Percentiles rank a stretch among this genome's conserved stretches.
Evolutionary conservation across 2,113 vertebrate genomes (phyloP).

Genomic region (Tylochromis polylepis): DNA sequence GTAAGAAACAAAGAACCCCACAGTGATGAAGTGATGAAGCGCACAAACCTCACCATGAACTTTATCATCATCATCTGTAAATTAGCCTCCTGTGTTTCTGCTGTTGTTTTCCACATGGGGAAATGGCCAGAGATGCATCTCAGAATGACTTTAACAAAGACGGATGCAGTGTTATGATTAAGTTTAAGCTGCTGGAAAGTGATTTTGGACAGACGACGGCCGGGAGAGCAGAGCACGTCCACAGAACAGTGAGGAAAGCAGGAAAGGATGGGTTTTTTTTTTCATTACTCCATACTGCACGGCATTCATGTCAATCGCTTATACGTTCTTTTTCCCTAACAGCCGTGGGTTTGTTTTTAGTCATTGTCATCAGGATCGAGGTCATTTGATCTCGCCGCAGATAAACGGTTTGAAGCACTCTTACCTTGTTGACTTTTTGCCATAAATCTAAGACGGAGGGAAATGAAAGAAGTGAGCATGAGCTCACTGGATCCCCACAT

Average conservation of each 20-base stretch:
- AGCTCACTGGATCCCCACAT: neutral
- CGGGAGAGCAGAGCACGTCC: neutral
- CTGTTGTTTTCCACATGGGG: neutral
- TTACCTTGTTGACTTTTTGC: neutral
- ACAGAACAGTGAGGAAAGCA: neutral
- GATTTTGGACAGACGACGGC: neutral
- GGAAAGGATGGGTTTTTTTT: neutral
- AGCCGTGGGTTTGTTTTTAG: neutral
- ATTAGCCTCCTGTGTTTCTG: neutral
- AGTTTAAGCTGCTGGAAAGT: neutral
- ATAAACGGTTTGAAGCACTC: neutral
- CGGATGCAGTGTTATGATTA: rapidly evolving
- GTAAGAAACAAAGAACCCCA: neutral
- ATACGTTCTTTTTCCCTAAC: neutral
- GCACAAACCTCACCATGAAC: neutral
- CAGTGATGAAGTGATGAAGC: neutral
- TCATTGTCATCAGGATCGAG: rapidly evolving
- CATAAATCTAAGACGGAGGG: neutral
- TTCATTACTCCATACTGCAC: neutral
- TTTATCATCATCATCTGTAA: neutral
- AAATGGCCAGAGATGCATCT: neutral
- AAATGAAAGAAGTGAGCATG: neutral
- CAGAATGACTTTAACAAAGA: neutral
- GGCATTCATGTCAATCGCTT: neutral
- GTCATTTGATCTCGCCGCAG: neutral